Evolutionary conservation across 1,140 invertebrate genomes (phyloP).

Genomic region (Dolichoris vasculosae): DNA sequence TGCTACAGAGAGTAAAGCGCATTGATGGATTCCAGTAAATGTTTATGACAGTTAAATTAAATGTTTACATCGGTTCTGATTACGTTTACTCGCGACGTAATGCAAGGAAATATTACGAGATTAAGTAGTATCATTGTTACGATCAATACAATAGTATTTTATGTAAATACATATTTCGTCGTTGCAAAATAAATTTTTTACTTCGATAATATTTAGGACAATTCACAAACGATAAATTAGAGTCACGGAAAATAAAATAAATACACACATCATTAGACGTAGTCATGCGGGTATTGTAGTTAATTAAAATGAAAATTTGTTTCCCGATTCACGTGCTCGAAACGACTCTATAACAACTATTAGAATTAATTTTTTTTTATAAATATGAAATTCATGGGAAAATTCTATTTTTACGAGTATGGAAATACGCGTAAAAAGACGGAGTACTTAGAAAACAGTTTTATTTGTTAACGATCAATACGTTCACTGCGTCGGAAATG

Average conservation of each 20-base stretch:
- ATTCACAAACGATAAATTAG: not conserved
- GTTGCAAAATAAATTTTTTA: not conserved
- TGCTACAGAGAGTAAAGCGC: no score
- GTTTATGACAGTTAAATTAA: no score
- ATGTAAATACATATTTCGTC: not conserved
- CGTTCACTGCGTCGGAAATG: no score
- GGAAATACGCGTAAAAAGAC: not conserved
- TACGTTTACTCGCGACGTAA: not conserved
- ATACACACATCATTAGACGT: not conserved
- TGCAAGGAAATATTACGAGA: not conserved
- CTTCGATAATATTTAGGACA: not conserved
- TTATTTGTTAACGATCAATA: not conserved
- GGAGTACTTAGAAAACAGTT: not conserved
- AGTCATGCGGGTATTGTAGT: no score
- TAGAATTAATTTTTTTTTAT: no score
- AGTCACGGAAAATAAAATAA: not conserved
- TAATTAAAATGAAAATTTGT: no score
- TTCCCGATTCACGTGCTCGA: no score
- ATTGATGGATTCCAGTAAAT: not conserved
- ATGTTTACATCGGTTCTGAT: not conserved
- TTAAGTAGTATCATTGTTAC: not conserved
- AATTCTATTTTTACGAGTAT: not conserved
- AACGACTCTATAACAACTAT: no score
- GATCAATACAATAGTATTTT: not conserved
- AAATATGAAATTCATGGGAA: no score